These are phyloP conservation scores for Megaceryle maxima DNA, from an alignment of 2,113 vertebrate genomes.

Conservation along the genomic window DNA sequence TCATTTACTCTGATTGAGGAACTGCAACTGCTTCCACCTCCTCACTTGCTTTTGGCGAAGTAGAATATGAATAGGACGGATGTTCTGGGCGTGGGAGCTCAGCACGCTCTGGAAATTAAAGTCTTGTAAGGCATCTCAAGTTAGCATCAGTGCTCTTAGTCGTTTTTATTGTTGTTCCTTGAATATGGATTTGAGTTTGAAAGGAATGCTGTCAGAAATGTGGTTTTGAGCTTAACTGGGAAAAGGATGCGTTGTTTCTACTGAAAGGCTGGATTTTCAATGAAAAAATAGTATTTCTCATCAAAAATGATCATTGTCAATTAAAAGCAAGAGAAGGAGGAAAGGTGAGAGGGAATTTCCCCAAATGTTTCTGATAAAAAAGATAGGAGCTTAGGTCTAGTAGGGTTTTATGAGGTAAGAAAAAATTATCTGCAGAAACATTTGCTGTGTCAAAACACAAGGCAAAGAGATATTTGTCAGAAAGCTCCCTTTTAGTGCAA, in stretches of 20 bases:
- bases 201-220: not conserved
- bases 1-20: not conserved
- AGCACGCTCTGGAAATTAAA: not conserved
- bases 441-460: not conserved
- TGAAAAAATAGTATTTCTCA: not conserved
- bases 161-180: accelerated
- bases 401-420: not conserved
- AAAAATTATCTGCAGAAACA: not conserved
- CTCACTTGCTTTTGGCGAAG: not conserved
- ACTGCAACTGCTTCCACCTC: not conserved
- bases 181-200: not conserved
- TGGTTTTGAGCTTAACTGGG: not conserved
- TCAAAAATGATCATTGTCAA: not conserved
- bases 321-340: not conserved
- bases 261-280: not conserved
- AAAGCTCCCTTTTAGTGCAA: not conserved
- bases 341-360: not conserved
- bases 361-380: not conserved
- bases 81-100: not conserved
- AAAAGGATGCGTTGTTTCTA: not conserved
- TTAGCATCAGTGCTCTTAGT: accelerated
- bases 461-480: not conserved
- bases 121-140: not conserved
- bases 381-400: not conserved
- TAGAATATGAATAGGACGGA: not conserved